A percentile compares a stretch with the other conserved stretches of the same genome.
Evolutionary conservation across 2,888 invertebrate species (phyloP).

Genomic region (Tipula unca): DNA sequence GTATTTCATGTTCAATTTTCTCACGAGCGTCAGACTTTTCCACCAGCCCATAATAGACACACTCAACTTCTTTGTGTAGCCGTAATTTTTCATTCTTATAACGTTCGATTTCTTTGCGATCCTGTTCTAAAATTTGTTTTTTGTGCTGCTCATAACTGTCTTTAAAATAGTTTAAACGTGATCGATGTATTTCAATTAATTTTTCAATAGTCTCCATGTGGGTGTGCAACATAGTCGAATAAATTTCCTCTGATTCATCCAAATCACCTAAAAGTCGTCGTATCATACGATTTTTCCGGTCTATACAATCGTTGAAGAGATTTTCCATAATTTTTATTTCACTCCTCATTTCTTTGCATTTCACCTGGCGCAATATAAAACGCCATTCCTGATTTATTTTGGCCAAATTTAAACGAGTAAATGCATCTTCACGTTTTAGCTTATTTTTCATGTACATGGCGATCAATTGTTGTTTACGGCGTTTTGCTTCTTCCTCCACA

Average conservation of each 20-base stretch:
- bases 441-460: constrained; percentile 79
- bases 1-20: constrained; percentile 40
- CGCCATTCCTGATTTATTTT: constrained; percentile 84
- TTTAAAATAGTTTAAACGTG: constrained; percentile 48
- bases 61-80: constrained; percentile 50
- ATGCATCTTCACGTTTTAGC: constrained; percentile 70
- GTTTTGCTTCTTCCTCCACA: constrained; percentile 68
- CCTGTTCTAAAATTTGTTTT: constrained; percentile 45
- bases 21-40: constrained; percentile 37
- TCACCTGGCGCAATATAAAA: constrained; percentile 62
- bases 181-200: constrained; percentile 44
- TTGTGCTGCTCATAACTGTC: constrained; percentile 50
- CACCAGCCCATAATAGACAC: constrained; percentile 51
- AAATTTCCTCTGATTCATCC: constrained; percentile 64
- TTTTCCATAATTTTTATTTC: constrained; percentile 52
- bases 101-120: constrained; percentile 48
- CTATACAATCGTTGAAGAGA: constrained; percentile 44
- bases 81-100: constrained; percentile 46
- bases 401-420: constrained; percentile 66
- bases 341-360: constrained; percentile 63
- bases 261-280: constrained; percentile 54
- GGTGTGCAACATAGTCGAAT: constrained; percentile 59
- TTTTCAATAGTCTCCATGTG: constrained; percentile 63
- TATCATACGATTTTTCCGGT: constrained; percentile 60
- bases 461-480: constrained; percentile 72